phyloP scores from a whole-genome alignment of 2,797 vertebrate genomes.

The Enoplosus armatus region DNA sequence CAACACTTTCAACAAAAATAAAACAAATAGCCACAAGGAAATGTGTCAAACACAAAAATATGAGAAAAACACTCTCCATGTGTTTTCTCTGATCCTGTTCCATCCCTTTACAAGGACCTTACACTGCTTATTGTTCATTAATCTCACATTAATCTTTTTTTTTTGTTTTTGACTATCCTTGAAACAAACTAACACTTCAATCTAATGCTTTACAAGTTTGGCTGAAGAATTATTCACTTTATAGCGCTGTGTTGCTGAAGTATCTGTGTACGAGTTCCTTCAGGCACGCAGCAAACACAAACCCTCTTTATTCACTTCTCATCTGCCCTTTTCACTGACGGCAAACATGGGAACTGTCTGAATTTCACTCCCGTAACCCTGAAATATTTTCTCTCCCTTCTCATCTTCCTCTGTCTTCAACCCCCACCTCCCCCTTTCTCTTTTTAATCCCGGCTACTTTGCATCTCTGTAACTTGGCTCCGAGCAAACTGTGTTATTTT shows the following conservation, averaged over 20 bases:
- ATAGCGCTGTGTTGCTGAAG: conserved; percentile 2
- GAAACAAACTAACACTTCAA: conserved; percentile 45
- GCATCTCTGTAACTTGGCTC: conserved; percentile 93
- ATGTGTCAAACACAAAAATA: conserved; percentile 63
- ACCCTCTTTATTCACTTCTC: conserved; percentile 56
- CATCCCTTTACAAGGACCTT: conserved; percentile 54
- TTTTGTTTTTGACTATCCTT: conserved; percentile 35
- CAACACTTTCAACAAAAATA: conserved; percentile 50
- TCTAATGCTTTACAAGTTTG: conserved; percentile 26
- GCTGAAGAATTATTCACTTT: conserved; percentile 37
- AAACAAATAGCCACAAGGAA: conserved; percentile 50
- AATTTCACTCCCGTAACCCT: conserved; percentile 80
- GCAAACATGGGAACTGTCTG: conserved; percentile 71
- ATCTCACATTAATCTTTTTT: conserved; percentile 45
- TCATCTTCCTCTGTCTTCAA: conserved; percentile 75
- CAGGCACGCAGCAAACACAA: conserved; percentile 40
- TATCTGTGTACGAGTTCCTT: conserved; percentile 27
- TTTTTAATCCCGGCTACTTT: conserved; percentile 88
- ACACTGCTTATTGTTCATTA: conserved; percentile 55
- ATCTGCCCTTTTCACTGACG: conserved; percentile 69
- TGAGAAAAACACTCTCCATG: conserved; percentile 52
- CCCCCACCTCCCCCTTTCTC: conserved; percentile 68
- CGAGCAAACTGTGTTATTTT: conserved; percentile 96
- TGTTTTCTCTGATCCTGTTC: conserved; percentile 65
- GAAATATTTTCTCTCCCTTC: conserved; percentile 76